Base-by-base conservation (phyloP, 2,797 vertebrate species). In the Acrocephalus scirpaceus region DNA sequence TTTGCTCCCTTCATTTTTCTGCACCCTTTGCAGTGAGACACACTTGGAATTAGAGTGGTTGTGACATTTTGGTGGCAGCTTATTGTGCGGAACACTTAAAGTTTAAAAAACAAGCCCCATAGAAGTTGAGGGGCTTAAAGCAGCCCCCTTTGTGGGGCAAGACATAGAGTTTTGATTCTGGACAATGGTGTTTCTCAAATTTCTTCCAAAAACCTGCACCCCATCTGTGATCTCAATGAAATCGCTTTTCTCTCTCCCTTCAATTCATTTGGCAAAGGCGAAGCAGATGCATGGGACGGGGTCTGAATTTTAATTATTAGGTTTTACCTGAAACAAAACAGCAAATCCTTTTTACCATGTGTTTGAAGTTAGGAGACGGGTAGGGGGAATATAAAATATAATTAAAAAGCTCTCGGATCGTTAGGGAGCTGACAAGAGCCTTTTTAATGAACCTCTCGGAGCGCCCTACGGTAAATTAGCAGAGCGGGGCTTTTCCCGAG, bases 181-280 rank as follows among this genome's bases (percentile, higher is more conserved):
- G 98, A 99, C 99, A 99, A 99, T 99, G 97, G 99, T 99, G 99
- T 99, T 99, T 99, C 99, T 99, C 99, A 99, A 99, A 99, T 99
- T 99, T 99, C 99, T 98, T 97, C 98, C 98, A 98, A 98, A 99
- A 98, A 99, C 98, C 98, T 98, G 98, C 98, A 98, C 98, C 99
- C 99, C 99, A 99, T 99, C 99, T 99, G 99, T 99, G 99, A 99
- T 99, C 98, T 99, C 98, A 99, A 99, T 99, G 98, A 99, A 98
- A 96, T 98, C 97, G 98, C 98, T 98, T 99, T 98, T 98, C 98
- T 98, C 98, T 98, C 97, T 97, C 97, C 98, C 97, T 97, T 97
- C 97, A 97, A 97, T 97, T 98, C 98, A 98, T 97, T 98, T 98
- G 98, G 96, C 98, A 98, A 98, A 99, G 97, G 98, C 86, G 98